Percentiles rank a stretch among this genome's conserved stretches.
These are phyloP conservation scores for Astyanax mexicanus DNA, from an alignment of 2,797 vertebrate genomes.

Conservation along the genomic window DNA sequence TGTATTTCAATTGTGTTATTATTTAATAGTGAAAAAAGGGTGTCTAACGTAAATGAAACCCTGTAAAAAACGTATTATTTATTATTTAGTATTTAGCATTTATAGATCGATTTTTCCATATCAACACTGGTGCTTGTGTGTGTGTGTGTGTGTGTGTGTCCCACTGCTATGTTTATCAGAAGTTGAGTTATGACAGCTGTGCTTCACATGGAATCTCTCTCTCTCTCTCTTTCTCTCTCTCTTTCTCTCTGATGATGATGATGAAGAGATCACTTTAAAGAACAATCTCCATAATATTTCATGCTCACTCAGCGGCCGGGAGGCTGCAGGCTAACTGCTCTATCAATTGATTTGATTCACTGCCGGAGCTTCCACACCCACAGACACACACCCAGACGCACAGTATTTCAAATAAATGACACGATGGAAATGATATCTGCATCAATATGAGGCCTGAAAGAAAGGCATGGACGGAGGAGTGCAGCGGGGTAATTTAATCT, in stretches of 20 bases:
- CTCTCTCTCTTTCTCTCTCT: conserved; percentile 24
- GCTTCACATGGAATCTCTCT: conserved; percentile 78
- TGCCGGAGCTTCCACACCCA: conserved; percentile 87
- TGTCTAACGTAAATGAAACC: too few species aligned
- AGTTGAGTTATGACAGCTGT: conserved; percentile 99
- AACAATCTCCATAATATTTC: conserved; percentile 99
- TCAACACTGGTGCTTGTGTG: conserved; percentile 37
- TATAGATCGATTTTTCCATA: too few species aligned
- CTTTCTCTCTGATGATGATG: conserved; percentile 82
- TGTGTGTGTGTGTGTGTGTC: conserved; percentile 46
- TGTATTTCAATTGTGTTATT: too few species aligned
- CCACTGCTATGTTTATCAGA: conserved; percentile 87
- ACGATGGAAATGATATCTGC: conserved; percentile 99
- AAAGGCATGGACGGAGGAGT: conserved; percentile 91
- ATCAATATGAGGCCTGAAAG: conserved; percentile 99
- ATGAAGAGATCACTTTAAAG: conserved; percentile 99
- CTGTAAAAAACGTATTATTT: too few species aligned
- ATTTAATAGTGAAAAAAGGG: too few species aligned
- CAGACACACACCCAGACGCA: conserved; percentile 72
- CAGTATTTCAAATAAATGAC: conserved; percentile 99
- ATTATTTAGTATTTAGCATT: too few species aligned
- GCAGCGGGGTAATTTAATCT: conserved; percentile 93
- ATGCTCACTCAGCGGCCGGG: conserved; percentile 89
- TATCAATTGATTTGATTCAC: conserved; percentile 99
- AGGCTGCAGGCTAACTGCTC: conserved; percentile 95